These are phyloP conservation scores for Leistus spinibarbis DNA, from an alignment of 2,888 invertebrate species.

Conservation along the genomic window DNA sequence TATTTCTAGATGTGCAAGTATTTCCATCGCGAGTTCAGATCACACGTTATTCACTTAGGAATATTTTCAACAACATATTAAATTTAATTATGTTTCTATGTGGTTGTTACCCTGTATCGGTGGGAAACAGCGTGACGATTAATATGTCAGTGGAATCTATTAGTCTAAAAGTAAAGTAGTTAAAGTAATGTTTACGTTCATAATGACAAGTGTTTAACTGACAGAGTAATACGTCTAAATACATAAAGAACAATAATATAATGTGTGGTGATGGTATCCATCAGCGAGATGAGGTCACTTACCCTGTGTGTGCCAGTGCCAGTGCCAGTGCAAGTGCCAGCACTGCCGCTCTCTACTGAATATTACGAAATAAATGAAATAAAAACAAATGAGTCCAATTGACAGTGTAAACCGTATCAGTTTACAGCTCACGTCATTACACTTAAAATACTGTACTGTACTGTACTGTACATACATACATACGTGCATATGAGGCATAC, in stretches of 20 bases:
- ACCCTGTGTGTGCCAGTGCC: no score
- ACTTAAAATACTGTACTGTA: neutral
- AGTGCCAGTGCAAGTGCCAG: no score
- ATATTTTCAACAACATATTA: no score
- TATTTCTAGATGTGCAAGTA: no score
- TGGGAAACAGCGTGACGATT: neutral
- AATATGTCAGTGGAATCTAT: no score
- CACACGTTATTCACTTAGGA: no score
- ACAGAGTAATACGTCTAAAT: neutral
- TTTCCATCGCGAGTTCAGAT: no score
- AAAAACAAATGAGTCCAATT: neutral
- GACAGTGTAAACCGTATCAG: neutral
- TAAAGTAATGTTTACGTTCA: neutral
- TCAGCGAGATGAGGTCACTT: neutral
- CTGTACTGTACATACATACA: neutral
- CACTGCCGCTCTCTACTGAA: neutral
- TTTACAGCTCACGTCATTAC: neutral
- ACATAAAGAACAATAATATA: neutral
- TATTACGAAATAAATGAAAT: neutral
- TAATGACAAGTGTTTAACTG: neutral
- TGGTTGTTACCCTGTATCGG: neutral
- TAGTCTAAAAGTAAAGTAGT: neutral
- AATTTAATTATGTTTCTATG: no score
- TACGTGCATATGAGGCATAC: neutral
- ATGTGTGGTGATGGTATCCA: neutral